phyloP scores from a whole-genome alignment of 2,888 invertebrate species.

The Augochlorella aurata region DNA sequence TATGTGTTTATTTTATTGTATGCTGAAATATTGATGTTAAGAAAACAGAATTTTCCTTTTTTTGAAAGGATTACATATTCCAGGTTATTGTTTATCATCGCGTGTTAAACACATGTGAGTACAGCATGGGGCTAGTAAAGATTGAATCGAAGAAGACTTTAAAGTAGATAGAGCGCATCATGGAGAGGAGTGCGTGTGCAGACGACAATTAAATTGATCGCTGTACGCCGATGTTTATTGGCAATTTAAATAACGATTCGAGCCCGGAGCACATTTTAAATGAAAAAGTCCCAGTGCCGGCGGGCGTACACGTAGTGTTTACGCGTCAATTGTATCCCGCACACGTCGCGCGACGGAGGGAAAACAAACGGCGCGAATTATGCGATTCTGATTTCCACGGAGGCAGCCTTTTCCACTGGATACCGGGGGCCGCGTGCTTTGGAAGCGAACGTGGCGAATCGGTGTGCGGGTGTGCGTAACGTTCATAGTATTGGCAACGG shows the following conservation, averaged over 20 bases:
- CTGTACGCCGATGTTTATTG: not conserved
- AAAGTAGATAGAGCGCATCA: not conserved
- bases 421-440: conserved; percentile 38
- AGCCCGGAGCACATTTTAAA: not conserved
- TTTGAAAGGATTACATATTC: too few species aligned
- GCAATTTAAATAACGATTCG: not conserved
- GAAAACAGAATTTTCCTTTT: too few species aligned
- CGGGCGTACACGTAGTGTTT: not conserved
- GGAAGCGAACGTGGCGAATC: conserved; percentile 49
- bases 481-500: conserved; percentile 77
- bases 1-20: too few species aligned
- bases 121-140: too few species aligned
- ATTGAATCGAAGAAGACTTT: not conserved
- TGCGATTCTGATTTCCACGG: conserved; percentile 38
- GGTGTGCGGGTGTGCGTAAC: conserved; percentile 69
- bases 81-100: too few species aligned
- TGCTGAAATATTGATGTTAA: too few species aligned
- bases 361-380: conserved; percentile 31
- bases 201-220: not conserved
- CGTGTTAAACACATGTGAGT: too few species aligned
- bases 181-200: not conserved
- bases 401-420: conserved; percentile 30
- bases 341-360: not conserved
- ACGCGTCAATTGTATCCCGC: conserved; percentile 4
- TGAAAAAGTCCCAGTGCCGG: not conserved